Conservation (phyloP, 2,888 invertebrate species). For the Bellardia pandia region DNA sequence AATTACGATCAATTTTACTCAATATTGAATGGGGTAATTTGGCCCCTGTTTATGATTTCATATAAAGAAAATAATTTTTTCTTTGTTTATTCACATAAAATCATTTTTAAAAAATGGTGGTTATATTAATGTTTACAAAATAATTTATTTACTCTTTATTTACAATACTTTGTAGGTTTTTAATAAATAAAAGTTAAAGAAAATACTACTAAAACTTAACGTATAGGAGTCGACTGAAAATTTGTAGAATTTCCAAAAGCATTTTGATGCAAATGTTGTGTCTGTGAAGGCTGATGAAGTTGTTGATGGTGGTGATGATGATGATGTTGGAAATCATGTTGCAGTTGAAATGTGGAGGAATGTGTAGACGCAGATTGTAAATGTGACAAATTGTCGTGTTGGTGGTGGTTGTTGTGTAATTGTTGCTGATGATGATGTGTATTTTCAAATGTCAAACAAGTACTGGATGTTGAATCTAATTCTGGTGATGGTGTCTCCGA, state of each 20-base stretch:
- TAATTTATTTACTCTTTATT: conserved; percentile 28
- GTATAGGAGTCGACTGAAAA: conserved; percentile 69
- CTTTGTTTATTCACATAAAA: neutral
- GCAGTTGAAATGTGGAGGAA: conserved; percentile 55
- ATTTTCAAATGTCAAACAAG: conserved; percentile 52
- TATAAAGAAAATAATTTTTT: no score
- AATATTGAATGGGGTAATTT: no score
- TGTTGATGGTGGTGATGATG: conserved; percentile 21
- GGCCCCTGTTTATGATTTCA: no score
- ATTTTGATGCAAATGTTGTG: conserved; percentile 53
- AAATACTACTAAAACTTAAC: conserved; percentile 43
- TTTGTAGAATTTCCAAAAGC: conserved; percentile 48
- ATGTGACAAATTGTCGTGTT: conserved; percentile 54
- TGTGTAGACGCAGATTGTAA: conserved; percentile 53
- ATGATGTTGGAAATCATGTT: conserved; percentile 48
- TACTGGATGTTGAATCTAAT: conserved; percentile 51
- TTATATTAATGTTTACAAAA: neutral
- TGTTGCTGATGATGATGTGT: conserved; percentile 22
- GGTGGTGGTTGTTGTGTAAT: neutral
- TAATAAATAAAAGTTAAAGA: conserved; percentile 14
- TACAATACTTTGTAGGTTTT: conserved; percentile 47
- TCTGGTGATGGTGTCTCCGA: conserved; percentile 68
- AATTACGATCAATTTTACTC: no score
- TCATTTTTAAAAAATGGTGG: neutral
- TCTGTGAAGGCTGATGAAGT: conserved; percentile 14